These are phyloP conservation scores for Brenthis hecate DNA, from an alignment of 2,888 invertebrate genomes.

Conservation along the genomic window DNA sequence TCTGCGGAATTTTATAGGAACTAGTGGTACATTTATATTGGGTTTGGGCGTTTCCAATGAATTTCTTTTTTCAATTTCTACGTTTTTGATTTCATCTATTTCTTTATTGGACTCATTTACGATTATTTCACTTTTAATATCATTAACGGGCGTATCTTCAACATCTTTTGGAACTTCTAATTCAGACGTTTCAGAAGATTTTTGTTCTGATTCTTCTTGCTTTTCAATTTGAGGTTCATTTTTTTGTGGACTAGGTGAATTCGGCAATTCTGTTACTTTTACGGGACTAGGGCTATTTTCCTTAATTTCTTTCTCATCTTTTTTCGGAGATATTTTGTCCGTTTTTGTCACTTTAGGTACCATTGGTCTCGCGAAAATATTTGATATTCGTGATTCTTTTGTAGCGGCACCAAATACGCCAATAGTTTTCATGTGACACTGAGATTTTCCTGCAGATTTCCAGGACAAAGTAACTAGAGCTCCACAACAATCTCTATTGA, in stretches of 20 bases:
- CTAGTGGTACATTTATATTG: slow-evolving; percentile 50
- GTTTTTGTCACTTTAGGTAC: slow-evolving; percentile 59
- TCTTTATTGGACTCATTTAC: slow-evolving; percentile 5
- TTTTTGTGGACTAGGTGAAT: slow-evolving; percentile 26
- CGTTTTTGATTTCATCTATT: background rate
- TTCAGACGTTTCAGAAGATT: background rate
- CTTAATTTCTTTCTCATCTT: slow-evolving; percentile 48
- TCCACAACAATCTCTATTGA: slow-evolving; percentile 68
- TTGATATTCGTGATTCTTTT: slow-evolving; percentile 53
- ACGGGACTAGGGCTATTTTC: slow-evolving; percentile 84
- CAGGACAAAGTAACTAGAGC: slow-evolving; percentile 65
- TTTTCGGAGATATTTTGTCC: slow-evolving; percentile 70
- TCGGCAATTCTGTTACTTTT: slow-evolving; percentile 74
- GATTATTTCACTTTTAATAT: slow-evolving; percentile 4
- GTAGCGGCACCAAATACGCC: slow-evolving; percentile 44
- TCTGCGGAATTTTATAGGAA: slow-evolving; percentile 67
- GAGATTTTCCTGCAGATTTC: slow-evolving; percentile 60
- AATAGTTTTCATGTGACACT: slow-evolving; percentile 64
- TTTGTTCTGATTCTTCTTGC: slow-evolving; percentile 8
- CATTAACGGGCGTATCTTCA: background rate
- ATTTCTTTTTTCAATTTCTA: slow-evolving; percentile 22
- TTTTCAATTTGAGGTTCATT: slow-evolving; percentile 8
- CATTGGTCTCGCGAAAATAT: slow-evolving; percentile 68
- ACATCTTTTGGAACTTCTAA: background rate
- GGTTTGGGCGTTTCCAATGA: slow-evolving; percentile 14